These are phyloP conservation scores for Iguana delicatissima DNA, from an alignment of 2,797 vertebrate genomes.

Conservation along the genomic window DNA sequence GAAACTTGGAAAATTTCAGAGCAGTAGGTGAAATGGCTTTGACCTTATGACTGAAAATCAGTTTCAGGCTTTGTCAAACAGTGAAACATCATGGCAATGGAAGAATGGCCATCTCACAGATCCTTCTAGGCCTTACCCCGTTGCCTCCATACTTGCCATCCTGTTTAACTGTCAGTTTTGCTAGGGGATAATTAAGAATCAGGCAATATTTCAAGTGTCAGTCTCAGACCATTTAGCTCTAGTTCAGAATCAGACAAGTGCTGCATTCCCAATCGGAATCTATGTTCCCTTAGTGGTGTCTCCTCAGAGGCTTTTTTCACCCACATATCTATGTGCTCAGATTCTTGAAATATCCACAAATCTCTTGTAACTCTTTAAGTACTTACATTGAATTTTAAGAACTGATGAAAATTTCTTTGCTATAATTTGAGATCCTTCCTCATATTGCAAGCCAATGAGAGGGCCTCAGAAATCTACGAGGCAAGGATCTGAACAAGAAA, in stretches of 20 bases:
- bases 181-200: background rate
- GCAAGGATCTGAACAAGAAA: conserved; percentile 70
- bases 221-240: background rate
- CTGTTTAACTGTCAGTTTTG: background rate
- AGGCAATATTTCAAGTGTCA: background rate
- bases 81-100: background rate
- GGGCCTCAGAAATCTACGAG: conserved; percentile 61
- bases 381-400: conserved; percentile 57
- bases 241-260: background rate
- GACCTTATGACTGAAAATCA: background rate
- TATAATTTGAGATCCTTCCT: conserved; percentile 57
- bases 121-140: background rate
- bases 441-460: conserved; percentile 57
- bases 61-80: background rate
- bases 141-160: background rate
- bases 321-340: conserved; percentile 1
- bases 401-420: conserved; percentile 72
- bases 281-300: background rate
- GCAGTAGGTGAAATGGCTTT: background rate
- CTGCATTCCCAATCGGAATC: background rate
- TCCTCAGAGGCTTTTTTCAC: background rate
- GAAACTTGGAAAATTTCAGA: background rate
- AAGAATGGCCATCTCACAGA: background rate
- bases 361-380: conserved; percentile 67
- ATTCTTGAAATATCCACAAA: conserved; percentile 57